Percentiles rank a stretch among this genome's conserved stretches.
These are phyloP conservation scores for Eilema griseolum DNA, from an alignment of 2,888 invertebrate genomes.

Conservation along the genomic window DNA sequence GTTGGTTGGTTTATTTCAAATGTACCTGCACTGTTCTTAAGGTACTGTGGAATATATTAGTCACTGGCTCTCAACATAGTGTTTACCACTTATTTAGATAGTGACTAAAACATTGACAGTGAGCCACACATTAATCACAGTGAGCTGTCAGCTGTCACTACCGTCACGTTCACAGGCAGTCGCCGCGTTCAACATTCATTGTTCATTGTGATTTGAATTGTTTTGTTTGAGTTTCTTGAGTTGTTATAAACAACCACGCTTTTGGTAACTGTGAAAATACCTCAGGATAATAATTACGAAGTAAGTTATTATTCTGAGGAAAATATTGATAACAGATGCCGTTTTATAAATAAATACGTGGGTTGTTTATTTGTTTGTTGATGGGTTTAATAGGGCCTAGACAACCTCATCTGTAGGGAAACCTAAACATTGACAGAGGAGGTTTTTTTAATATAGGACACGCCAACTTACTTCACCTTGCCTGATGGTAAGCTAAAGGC, in stretches of 20 bases:
- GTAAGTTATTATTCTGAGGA: not conserved
- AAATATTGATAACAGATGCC: not conserved
- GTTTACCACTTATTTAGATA: not conserved
- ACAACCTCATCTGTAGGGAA: no score
- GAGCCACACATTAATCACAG: constrained; percentile 4
- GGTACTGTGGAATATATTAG: no score
- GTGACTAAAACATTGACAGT: not conserved
- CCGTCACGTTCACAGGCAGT: not conserved
- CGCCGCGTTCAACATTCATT: not conserved
- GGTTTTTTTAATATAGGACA: no score
- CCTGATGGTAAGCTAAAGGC: no score
- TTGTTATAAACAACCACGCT: not conserved
- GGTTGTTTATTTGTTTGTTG: not conserved
- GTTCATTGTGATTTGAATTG: not conserved
- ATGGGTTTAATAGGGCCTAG: no score
- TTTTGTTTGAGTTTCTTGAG: constrained; percentile 6
- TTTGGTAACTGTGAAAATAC: not conserved
- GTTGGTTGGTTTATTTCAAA: no score
- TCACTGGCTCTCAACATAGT: not conserved
- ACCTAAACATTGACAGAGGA: no score
- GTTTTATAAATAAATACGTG: not conserved
- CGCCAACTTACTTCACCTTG: no score
- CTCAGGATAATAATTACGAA: not conserved
- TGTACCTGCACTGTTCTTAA: no score
- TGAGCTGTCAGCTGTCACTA: constrained; percentile 4